Evolutionary conservation across 2,113 vertebrate genomes (phyloP).

Genomic region (Brienomyrus brachyistius): DNA sequence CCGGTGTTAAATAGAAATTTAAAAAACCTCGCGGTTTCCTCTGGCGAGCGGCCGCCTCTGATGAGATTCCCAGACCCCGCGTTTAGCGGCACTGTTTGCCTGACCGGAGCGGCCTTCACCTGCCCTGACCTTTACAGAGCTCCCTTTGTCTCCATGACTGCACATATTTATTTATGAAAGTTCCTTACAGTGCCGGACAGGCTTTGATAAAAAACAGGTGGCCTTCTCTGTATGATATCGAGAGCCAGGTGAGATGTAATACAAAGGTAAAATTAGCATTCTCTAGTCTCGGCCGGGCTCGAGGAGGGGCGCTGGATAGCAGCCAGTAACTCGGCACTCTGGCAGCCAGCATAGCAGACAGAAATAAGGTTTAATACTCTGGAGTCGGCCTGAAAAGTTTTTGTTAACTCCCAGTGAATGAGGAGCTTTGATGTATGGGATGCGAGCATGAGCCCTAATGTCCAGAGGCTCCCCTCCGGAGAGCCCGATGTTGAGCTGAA

Average conservation of each 20-base stretch:
- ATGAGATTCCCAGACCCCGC: background rate
- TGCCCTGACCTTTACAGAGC: background rate
- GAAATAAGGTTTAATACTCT: background rate
- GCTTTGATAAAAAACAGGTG: background rate
- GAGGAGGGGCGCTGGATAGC: background rate
- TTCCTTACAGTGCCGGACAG: background rate
- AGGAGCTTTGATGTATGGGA: background rate
- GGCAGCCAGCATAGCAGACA: background rate
- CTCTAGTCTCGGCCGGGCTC: background rate
- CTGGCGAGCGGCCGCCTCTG: background rate
- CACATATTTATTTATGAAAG: constrained; percentile 8
- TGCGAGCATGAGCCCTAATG: background rate
- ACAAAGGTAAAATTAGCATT: constrained; percentile 5
- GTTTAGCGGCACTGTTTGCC: background rate
- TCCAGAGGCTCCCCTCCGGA: background rate
- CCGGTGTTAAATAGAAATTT: background rate
- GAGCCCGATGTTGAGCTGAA: background rate
- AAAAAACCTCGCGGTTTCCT: background rate
- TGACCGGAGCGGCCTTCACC: background rate
- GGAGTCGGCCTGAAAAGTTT: background rate
- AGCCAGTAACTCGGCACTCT: background rate
- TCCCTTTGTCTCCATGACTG: background rate
- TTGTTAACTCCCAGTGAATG: background rate
- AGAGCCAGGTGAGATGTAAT: constrained; percentile 4
- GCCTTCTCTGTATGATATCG: background rate